Percentiles rank a stretch among this genome's conserved stretches.
Conservation (phyloP, 2,113 vertebrate genomes). For the Rousettus leschenaultii region DNA sequence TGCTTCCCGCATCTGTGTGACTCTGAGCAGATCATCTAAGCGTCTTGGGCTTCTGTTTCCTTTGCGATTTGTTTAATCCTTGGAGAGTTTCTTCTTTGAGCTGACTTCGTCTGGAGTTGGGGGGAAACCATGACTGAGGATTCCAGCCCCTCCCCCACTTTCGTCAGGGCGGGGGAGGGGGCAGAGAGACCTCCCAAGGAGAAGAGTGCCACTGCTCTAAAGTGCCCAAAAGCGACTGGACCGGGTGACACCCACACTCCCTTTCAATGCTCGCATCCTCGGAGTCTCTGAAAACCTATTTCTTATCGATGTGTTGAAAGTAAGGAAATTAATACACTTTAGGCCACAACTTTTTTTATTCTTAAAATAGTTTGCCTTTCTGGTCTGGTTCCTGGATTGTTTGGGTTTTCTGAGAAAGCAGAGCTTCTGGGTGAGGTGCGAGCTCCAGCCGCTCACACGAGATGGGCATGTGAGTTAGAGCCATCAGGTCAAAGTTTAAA, state of each 20-base stretch:
- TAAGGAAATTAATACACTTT: not conserved
- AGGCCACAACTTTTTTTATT: not conserved
- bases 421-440: not conserved
- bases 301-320: not conserved
- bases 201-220: not conserved
- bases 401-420: not conserved
- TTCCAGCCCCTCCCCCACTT: not conserved
- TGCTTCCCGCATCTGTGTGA: not conserved
- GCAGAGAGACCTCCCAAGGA: not conserved
- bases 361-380: not conserved
- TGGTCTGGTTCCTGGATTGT: not conserved
- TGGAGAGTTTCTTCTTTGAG: not conserved
- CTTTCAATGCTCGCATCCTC: not conserved
- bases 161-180: not conserved
- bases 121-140: not conserved
- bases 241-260: not conserved
- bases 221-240: not conserved
- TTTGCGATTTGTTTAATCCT: not conserved
- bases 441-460: not conserved
- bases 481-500: not conserved
- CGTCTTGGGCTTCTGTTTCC: not conserved
- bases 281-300: not conserved
- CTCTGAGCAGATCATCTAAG: not conserved
- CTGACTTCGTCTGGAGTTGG: not conserved
- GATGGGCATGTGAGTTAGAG: too few relatives aligned